Conservation (phyloP, 2,797 vertebrate species). For the Sebastes paucispinis region DNA sequence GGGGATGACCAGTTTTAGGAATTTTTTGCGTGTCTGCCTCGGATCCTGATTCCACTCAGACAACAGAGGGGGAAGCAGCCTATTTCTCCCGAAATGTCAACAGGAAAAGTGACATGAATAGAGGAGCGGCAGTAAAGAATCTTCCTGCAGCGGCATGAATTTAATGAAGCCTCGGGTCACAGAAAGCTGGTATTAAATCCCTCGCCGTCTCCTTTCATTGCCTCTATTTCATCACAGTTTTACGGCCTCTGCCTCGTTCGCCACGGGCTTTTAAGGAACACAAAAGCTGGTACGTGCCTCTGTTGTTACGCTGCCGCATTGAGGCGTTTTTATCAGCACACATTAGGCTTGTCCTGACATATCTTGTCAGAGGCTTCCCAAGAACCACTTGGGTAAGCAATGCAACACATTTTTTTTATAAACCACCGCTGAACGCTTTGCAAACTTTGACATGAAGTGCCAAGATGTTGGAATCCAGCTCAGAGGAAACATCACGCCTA, state of each 20-base stretch:
- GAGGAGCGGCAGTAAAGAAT: conserved; percentile 38
- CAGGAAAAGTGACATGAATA: conserved; percentile 58
- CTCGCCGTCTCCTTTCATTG: conserved; percentile 53
- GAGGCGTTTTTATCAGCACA: conserved; percentile 44
- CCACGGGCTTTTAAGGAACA: conserved; percentile 42
- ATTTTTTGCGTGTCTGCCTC: conserved; percentile 22
- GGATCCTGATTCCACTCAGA: conserved; percentile 18
- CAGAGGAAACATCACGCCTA: conserved; percentile 37
- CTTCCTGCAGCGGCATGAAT: conserved; percentile 68
- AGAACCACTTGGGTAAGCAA: conserved; percentile 37
- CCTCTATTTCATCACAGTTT: conserved; percentile 49
- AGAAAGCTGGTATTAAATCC: conserved; percentile 54
- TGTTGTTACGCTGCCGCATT: conserved; percentile 18
- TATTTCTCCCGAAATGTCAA: conserved; percentile 53
- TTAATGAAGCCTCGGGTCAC: conserved; percentile 58
- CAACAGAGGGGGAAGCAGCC: conserved; percentile 4
- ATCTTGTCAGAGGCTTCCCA: conserved; percentile 44
- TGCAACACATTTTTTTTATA: neutral
- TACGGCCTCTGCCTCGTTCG: conserved; percentile 27
- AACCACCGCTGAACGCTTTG: conserved; percentile 28
- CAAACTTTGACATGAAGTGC: conserved; percentile 40
- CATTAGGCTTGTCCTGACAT: conserved; percentile 67
- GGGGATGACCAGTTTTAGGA: conserved; percentile 48
- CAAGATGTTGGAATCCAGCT: conserved; percentile 33
- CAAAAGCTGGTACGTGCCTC: conserved; percentile 48